Conservation (phyloP, 2,888 invertebrate species). For the Cryptus viduatorius region DNA sequence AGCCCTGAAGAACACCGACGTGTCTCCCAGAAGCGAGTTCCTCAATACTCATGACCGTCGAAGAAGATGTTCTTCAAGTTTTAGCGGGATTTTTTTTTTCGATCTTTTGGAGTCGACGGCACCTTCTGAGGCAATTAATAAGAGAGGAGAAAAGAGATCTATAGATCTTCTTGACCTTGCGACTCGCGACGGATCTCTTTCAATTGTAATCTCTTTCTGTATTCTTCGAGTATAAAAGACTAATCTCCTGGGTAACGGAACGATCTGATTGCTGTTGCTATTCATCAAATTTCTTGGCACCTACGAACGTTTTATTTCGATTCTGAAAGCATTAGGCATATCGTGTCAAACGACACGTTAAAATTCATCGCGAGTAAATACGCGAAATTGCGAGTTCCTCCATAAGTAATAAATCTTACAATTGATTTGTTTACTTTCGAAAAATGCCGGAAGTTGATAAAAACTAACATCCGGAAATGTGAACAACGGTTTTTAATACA, state of each 20-base stretch:
- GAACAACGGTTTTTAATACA: too few species aligned
- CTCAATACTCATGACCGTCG: neutral
- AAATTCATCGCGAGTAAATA: neutral
- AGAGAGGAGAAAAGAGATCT: neutral
- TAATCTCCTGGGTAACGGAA: too few species aligned
- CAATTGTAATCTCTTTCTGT: neutral
- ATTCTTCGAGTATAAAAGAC: too few species aligned
- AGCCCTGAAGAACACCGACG: conserved; percentile 45
- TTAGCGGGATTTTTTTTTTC: neutral
- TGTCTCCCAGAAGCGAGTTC: conserved; percentile 27
- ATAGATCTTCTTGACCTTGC: neutral
- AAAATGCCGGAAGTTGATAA: too few species aligned
- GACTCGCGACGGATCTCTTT: neutral
- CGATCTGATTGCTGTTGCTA: too few species aligned
- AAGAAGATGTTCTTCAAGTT: neutral
- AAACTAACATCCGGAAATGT: too few species aligned
- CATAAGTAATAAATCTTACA: too few species aligned
- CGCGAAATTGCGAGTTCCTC: too few species aligned
- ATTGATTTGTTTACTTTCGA: too few species aligned
- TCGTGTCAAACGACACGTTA: neutral
- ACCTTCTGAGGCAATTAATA: neutral
- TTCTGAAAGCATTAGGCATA: neutral
- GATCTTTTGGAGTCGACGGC: neutral
- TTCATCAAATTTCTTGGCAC: too few species aligned
- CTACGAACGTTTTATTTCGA: too few species aligned